Conservation (phyloP, 2,797 vertebrate species). For the Poecile montanus region DNA sequence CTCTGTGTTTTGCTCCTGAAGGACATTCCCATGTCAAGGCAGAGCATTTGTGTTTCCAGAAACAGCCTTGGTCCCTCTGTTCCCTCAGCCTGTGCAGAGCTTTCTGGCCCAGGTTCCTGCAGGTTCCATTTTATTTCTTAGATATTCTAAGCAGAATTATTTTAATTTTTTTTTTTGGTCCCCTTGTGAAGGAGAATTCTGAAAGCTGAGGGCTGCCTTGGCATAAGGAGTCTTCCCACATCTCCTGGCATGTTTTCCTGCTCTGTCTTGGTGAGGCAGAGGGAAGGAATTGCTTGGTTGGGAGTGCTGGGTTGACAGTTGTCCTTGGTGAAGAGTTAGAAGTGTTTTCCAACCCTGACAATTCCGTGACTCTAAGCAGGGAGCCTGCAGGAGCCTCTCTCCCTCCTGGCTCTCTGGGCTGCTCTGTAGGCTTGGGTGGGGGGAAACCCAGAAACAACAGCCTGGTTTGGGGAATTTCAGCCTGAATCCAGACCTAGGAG, state of each 20-base stretch:
- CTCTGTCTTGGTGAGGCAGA: not conserved
- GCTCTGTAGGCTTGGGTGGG: fast-evolving
- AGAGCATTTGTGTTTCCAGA: not conserved
- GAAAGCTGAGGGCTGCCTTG: not conserved
- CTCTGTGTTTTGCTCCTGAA: not conserved
- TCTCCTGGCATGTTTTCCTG: not conserved
- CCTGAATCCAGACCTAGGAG: not conserved
- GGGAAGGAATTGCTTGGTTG: not conserved
- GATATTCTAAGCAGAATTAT: conserved; percentile 72
- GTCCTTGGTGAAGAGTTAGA: not conserved
- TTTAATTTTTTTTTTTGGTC: not conserved
- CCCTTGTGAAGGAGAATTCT: not conserved
- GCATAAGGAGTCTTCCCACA: not conserved
- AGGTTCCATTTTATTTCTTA: conserved; percentile 79
- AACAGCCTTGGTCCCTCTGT: not conserved
- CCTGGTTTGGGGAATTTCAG: not conserved
- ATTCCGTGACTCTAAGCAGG: not conserved
- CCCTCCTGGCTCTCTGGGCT: not conserved
- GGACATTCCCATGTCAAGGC: conserved; percentile 3
- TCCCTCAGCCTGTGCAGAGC: conserved; percentile 47
- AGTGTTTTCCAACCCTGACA: not conserved
- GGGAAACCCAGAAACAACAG: not conserved
- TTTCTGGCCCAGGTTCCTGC: conserved; percentile 69
- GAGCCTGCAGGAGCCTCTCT: not conserved
- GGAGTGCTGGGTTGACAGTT: not conserved